A percentile compares a stretch with the other conserved stretches of the same genome.
These are phyloP conservation scores for Autographa pulchrina DNA, from an alignment of 2,888 invertebrate species.

Conservation along the genomic window DNA sequence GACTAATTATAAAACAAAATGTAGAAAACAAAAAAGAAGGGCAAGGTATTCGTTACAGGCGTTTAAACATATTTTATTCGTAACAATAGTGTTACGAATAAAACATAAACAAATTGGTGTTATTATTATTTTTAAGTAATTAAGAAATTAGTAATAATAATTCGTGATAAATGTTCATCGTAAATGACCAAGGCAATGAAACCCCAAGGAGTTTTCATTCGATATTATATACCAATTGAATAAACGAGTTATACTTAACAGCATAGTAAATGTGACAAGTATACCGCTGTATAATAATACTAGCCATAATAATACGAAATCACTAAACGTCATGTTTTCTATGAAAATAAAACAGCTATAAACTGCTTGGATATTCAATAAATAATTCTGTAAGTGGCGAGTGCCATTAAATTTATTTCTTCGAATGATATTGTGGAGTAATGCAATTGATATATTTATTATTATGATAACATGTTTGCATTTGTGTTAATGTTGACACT, in stretches of 20 bases:
- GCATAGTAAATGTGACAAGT: not conserved
- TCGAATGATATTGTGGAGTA: slow-evolving; percentile 27
- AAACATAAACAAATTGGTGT: too few species aligned
- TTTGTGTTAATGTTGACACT: slow-evolving; percentile 9
- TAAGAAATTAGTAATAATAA: not conserved
- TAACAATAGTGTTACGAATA: too few species aligned
- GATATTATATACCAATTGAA: not conserved
- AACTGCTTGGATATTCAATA: slow-evolving; percentile 19
- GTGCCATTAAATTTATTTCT: slow-evolving; percentile 25
- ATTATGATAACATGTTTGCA: slow-evolving; percentile 15
- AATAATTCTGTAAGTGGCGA: slow-evolving; percentile 36
- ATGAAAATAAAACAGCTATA: slow-evolving; percentile 26
- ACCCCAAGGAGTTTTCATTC: not conserved
- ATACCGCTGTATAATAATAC: slow-evolving; percentile 1
- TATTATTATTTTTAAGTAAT: not conserved
- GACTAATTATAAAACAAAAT: too few species aligned
- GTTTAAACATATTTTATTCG: too few species aligned
- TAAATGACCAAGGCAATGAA: not conserved
- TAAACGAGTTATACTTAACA: not conserved
- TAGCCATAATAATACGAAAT: slow-evolving; percentile 13
- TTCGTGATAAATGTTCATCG: not conserved
- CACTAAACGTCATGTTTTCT: slow-evolving; percentile 10
- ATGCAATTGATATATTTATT: slow-evolving; percentile 33
- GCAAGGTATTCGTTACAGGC: too few species aligned
- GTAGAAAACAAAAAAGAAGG: too few species aligned